Conservation (phyloP, 2,113 vertebrate genomes). For the Deroptyus accipitrinus region DNA sequence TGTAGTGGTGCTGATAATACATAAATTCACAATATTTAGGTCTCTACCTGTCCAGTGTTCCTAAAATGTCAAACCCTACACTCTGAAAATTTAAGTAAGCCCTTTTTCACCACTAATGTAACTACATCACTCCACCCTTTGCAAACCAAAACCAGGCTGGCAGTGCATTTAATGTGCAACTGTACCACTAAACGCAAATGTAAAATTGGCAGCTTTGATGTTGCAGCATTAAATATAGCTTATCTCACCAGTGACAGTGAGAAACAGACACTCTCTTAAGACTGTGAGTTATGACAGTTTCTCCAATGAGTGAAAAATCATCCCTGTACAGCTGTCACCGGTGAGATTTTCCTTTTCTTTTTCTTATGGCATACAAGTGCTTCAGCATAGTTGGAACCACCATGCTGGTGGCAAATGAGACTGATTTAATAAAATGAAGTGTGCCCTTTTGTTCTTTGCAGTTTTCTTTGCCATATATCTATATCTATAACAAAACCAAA, state of each 20-base stretch:
- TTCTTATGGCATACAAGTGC: background rate
- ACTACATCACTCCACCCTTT: conserved; percentile 33
- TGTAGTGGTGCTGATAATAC: background rate
- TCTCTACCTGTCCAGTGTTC: background rate
- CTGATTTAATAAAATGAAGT: background rate
- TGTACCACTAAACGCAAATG: conserved; percentile 46
- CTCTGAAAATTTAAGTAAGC: background rate
- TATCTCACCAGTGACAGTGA: conserved; percentile 68
- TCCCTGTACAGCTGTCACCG: conserved; percentile 40
- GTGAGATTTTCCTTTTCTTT: conserved; percentile 5
- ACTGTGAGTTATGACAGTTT: conserved; percentile 66
- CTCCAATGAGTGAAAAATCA: conserved; percentile 59
- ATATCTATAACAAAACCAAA: background rate
- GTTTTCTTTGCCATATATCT: background rate
- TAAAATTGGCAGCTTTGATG: conserved; percentile 61
- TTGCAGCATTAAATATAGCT: conserved; percentile 51
- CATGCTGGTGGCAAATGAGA: background rate
- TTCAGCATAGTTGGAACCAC: background rate
- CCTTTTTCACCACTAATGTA: background rate
- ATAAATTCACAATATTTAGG: background rate
- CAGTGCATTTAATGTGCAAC: conserved; percentile 22
- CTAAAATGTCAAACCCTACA: background rate
- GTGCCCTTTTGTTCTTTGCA: background rate
- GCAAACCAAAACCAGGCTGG: conserved; percentile 6
- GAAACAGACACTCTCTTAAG: conserved; percentile 68